phyloP scores from a whole-genome alignment of 2,888 invertebrate species.

The Andrena camellia region DNA sequence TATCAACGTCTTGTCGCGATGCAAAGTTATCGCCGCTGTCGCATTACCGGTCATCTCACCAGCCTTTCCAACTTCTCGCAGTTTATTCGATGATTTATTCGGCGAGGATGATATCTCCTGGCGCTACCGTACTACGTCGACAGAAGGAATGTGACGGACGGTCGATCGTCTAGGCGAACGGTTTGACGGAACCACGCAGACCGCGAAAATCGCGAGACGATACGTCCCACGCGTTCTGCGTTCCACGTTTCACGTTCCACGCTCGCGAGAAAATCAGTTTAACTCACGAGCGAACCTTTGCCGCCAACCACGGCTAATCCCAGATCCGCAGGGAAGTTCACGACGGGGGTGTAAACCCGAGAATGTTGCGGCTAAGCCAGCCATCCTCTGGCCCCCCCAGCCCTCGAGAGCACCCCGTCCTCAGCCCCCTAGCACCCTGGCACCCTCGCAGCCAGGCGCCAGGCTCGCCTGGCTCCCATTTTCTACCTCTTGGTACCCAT shows the following conservation, averaged over 20 bases:
- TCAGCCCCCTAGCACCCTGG: no score
- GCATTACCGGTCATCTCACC: conserved; percentile 14
- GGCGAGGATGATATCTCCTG: neutral
- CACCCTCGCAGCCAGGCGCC: no score
- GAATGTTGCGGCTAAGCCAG: conserved; percentile 76
- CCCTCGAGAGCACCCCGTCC: no score
- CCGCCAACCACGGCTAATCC: conserved; percentile 71
- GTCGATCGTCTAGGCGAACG: neutral
- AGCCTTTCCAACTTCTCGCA: neutral
- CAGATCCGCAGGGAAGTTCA: conserved; percentile 70
- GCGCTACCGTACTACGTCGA: no score
- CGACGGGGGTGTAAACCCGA: conserved; percentile 74
- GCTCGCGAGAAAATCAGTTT: conserved; percentile 67
- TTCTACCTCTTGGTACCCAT: conserved; percentile 36
- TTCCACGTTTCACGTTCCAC: neutral
- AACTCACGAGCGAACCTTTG: conserved; percentile 64
- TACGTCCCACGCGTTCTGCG: conserved; percentile 32
- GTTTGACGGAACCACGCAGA: conserved; percentile 11
- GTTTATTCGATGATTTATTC: neutral
- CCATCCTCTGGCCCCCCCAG: conserved; percentile 6
- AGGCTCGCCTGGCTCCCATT: no score
- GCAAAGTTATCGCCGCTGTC: conserved; percentile 17
- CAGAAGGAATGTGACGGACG: neutral
- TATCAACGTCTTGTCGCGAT: conserved; percentile 35
- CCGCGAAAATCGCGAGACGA: conserved; percentile 22